These are phyloP conservation scores for Netelia virgata DNA, from an alignment of 2,888 invertebrate genomes.

Conservation along the genomic window DNA sequence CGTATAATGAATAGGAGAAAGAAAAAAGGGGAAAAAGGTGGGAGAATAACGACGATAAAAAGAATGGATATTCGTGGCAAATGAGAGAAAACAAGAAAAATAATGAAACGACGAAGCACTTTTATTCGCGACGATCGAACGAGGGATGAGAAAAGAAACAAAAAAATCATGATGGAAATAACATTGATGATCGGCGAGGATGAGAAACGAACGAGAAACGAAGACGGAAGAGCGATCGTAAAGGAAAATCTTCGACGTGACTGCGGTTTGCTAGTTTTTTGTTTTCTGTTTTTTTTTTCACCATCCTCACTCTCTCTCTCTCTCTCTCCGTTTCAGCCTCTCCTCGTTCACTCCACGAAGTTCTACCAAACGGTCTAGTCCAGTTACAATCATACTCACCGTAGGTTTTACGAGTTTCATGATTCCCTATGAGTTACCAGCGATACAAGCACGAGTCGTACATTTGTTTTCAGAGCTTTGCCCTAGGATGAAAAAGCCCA, in stretches of 20 bases:
- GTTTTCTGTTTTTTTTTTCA: too few relatives aligned
- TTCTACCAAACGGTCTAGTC: conserved; percentile 6
- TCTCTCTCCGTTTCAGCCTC: too few relatives aligned
- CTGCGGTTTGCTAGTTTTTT: too few relatives aligned
- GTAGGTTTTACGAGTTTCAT: conserved; percentile 4
- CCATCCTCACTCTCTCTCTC: too few relatives aligned
- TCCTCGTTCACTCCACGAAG: conserved; percentile 30
- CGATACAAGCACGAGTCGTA: background rate
- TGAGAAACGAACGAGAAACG: conserved; percentile 1
- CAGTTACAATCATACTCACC: background rate
- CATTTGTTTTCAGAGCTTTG: conserved; percentile 7
- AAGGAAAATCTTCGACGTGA: conserved; percentile 40
- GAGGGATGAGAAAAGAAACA: too few relatives aligned
- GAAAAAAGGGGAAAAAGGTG: background rate
- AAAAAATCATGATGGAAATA: conserved; percentile 20
- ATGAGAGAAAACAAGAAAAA: conserved; percentile 9
- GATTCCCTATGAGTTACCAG: background rate
- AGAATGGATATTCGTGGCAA: background rate
- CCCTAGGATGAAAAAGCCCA: conserved; percentile 5
- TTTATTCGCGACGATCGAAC: conserved; percentile 13
- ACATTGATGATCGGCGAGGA: conserved; percentile 8
- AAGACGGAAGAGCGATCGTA: background rate
- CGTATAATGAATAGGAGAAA: conserved; percentile 1
- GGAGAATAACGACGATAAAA: background rate
- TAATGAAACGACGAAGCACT: conserved; percentile 29